Percentiles rank a stretch among this genome's conserved stretches.
phyloP scores from a whole-genome alignment of 1,140 invertebrate species.

The Apis dorsata region DNA sequence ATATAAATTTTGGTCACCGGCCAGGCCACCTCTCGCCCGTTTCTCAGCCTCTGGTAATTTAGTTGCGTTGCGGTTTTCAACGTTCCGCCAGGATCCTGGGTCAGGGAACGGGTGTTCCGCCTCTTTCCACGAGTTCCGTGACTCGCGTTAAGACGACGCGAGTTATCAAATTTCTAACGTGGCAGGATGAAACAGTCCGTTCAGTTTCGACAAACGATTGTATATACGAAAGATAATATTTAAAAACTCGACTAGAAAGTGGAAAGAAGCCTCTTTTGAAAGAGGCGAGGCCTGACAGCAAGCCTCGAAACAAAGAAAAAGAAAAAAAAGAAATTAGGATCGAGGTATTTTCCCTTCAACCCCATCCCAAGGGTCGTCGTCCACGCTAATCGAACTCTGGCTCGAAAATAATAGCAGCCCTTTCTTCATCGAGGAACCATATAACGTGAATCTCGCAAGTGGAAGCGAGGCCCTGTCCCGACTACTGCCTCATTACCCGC shows the following conservation, averaged over 20 bases:
- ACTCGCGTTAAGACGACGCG: constrained; percentile 48
- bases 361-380: constrained; percentile 52
- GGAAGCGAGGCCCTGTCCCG: constrained; percentile 58
- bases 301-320: constrained; percentile 1
- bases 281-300: not conserved
- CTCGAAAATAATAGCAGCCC: constrained; percentile 63
- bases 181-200: too few species aligned
- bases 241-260: not conserved
- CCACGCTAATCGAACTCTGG: constrained; percentile 66
- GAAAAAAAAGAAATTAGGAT: constrained; percentile 41
- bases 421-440: not conserved
- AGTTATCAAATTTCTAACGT: constrained; percentile 46
- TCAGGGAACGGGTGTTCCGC: constrained; percentile 44
- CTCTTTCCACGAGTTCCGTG: constrained; percentile 38
- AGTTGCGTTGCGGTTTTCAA: constrained; percentile 54
- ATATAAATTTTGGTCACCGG: constrained; percentile 76
- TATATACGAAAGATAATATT: too few species aligned
- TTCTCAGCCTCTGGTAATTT: constrained; percentile 28
- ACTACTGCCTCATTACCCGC: constrained; percentile 70
- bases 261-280: not conserved
- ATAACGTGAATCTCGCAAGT: constrained; percentile 62
- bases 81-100: constrained; percentile 24
- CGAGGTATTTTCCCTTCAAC: constrained; percentile 28
- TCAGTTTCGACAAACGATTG: too few species aligned
- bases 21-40: constrained; percentile 27